Percentiles rank a stretch among this genome's conserved stretches.
phyloP scores from a whole-genome alignment of 2,113 vertebrate species.

The Pitta sordida region DNA sequence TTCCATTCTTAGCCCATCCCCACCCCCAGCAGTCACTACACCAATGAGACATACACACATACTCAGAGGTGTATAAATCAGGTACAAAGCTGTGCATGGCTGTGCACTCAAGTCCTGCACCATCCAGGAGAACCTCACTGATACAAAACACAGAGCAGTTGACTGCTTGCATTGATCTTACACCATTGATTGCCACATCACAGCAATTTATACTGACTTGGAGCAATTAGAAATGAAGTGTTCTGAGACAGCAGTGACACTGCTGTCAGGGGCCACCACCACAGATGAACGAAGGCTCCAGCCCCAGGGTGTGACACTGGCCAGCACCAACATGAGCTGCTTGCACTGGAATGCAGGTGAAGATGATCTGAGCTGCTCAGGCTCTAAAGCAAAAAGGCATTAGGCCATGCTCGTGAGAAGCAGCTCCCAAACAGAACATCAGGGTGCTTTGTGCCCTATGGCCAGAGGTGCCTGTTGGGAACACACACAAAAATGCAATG shows the following conservation, averaged over 20 bases:
- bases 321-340: neutral
- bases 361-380: neutral
- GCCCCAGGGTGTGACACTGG: neutral
- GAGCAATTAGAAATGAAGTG: neutral
- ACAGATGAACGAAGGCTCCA: neutral
- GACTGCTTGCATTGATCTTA: neutral
- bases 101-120: neutral
- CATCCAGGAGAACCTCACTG: neutral
- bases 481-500: fast-evolving
- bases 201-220: neutral
- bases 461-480: neutral
- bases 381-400: neutral
- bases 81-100: neutral
- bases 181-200: neutral
- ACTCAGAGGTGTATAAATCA: neutral
- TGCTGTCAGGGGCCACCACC: neutral
- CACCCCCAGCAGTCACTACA: neutral
- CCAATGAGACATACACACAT: neutral
- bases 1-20: neutral
- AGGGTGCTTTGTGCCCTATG: fast-evolving
- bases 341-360: neutral
- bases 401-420: neutral
- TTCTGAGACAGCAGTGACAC: neutral
- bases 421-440: fast-evolving
- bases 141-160: neutral